Evolutionary conservation across 2,888 invertebrate species (phyloP), one percentile per base, ranked within the genome.

Genomic region (Amblyteles armatorius): DNA sequence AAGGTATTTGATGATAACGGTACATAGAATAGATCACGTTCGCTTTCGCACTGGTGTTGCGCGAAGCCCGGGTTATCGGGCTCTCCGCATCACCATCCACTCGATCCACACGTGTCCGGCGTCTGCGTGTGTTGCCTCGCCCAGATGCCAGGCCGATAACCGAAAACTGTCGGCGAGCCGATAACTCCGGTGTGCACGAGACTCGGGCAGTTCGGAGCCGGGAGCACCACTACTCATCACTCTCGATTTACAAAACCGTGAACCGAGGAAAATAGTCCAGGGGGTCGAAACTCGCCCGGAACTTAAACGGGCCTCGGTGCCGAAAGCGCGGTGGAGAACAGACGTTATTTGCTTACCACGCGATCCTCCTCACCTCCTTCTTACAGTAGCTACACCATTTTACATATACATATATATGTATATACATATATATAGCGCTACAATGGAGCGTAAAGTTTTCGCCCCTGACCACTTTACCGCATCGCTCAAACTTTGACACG

Each of bases 161-260:
- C 79, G 82, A 85, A 85, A 82, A 81, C 78, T 84, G 84, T 82
- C 77, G 84, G 78, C 72, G 60, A 48, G 72, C 77, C 68, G 81
- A 82, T 84, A 78, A 33, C 44, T 72, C 16, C 68, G 67, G 19
- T 67, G 55, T 13, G 33, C 79, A 50, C 50, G 79, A 72, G 52
- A 72, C 69, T 9, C n/a, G 13, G 16, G 44, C 44, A 44, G 2
- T 16, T 44, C 44, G 44, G 44, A 44, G 44, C 44, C 44, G 44
- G 16, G 44, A 44, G 44, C 13, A 44, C 44, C 0, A 3, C 13
- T 13, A 22, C 26, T 26, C 60, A 13, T 26, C 60, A 13, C n/a
- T 65, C n/a, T 29, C 36, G 7, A n/a, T 33, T n/a, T 65, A 9
- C 33, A 33, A 33, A 65, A 65, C n/a, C 33, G n/a, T 33, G 65